Evolutionary conservation across 2,797 vertebrate genomes (phyloP).

Genomic region (Hemibagrus guttatus): DNA sequence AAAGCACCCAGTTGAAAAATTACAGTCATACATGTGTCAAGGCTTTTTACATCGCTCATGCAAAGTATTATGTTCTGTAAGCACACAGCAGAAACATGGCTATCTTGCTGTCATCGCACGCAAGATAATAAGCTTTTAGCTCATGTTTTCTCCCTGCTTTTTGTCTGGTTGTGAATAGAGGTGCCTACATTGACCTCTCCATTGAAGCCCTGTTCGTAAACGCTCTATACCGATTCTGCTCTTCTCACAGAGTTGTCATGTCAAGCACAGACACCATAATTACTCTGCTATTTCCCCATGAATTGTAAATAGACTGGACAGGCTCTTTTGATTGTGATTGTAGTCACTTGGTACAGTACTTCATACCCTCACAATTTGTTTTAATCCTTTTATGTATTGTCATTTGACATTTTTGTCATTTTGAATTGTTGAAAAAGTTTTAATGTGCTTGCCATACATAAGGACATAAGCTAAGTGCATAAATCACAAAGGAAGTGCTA

Average conservation of each 20-base stretch:
- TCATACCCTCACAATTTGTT: not conserved
- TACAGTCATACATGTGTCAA: not conserved
- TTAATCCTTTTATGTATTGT: not conserved
- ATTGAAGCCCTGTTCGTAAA: slow-evolving; percentile 21
- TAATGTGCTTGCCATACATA: no score
- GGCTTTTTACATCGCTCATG: slow-evolving; percentile 1
- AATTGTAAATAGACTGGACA: slow-evolving; percentile 24
- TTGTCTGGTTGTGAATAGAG: not conserved
- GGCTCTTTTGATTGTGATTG: not conserved
- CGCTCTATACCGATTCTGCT: slow-evolving; percentile 29
- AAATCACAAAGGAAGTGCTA: no score
- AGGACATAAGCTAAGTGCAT: no score
- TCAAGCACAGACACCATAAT: slow-evolving; percentile 46
- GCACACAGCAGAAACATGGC: slow-evolving; percentile 15
- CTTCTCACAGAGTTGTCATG: slow-evolving; percentile 40
- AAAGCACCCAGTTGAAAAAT: not conserved
- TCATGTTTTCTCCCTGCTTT: slow-evolving; percentile 19
- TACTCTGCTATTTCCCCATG: slow-evolving; percentile 34
- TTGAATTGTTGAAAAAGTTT: not conserved
- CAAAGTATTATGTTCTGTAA: slow-evolving; percentile 2
- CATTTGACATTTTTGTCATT: not conserved
- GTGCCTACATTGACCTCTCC: slow-evolving; percentile 30
- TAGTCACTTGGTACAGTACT: not conserved
- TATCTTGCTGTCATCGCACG: slow-evolving; percentile 20
- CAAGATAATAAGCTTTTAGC: slow-evolving; percentile 25